These are phyloP conservation scores for Schizaphis graminum DNA, from an alignment of 2,888 invertebrate species.

Conservation along the genomic window DNA sequence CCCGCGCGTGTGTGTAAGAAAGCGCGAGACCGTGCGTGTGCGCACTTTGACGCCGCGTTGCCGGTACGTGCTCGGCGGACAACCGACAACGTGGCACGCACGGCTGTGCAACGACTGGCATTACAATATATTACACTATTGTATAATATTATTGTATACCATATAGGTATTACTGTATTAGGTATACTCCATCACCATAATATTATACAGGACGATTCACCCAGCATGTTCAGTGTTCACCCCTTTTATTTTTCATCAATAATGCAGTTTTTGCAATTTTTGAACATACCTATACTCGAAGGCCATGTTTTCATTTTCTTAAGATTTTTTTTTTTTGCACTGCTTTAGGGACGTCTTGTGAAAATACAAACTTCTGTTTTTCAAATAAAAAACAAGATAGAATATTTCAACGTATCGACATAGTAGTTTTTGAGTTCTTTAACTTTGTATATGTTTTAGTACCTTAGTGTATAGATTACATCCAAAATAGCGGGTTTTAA, in stretches of 20 bases:
- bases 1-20: neutral
- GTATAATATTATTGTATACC: neutral
- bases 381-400: neutral
- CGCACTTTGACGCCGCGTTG: constrained; percentile 63
- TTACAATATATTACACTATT: neutral
- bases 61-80: constrained; percentile 43
- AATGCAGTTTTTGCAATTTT: neutral
- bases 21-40: constrained; percentile 25
- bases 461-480: neutral
- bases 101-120: neutral
- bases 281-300: neutral
- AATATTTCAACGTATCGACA: neutral
- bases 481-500: neutral
- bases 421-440: neutral
- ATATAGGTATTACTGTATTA: neutral
- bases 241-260: neutral
- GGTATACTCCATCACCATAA: neutral
- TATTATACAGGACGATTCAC: neutral
- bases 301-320: neutral
- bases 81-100: constrained; percentile 54
- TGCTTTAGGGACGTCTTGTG: neutral
- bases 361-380: neutral
- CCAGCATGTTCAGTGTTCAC: neutral
- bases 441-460: neutral
- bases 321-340: neutral